Evolutionary conservation across 2,113 vertebrate genomes (phyloP).

Genomic region (Gymnobelideus leadbeateri): DNA sequence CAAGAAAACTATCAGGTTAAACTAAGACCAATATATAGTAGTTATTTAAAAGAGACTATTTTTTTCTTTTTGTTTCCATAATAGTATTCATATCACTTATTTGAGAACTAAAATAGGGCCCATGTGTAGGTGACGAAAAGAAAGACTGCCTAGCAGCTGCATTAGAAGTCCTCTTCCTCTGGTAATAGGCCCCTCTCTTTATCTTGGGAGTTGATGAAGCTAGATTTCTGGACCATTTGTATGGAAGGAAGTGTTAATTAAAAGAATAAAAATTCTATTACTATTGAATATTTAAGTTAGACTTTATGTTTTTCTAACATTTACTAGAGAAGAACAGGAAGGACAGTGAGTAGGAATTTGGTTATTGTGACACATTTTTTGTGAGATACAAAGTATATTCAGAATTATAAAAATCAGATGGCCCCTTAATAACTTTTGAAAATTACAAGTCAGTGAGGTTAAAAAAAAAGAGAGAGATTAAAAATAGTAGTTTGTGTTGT

Average conservation of each 20-base stretch:
- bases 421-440: neutral
- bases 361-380: neutral
- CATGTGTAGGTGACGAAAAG: no score
- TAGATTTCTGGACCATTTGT: neutral
- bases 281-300: neutral
- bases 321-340: neutral
- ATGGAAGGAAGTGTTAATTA: neutral
- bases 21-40: neutral
- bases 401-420: neutral
- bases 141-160: no score
- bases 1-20: no score
- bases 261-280: neutral
- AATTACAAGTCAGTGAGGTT: neutral
- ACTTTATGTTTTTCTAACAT: neutral
- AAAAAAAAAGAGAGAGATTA: neutral
- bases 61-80: neutral
- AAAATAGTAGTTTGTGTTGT: neutral
- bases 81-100: neutral
- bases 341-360: neutral
- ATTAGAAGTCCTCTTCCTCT: neutral
- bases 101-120: neutral
- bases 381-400: neutral
- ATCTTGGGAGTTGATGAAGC: neutral
- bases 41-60: neutral
- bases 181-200: neutral